These are phyloP conservation scores for Strigamia transsilvanica DNA, from an alignment of 2,888 invertebrate genomes.

Conservation along the genomic window DNA sequence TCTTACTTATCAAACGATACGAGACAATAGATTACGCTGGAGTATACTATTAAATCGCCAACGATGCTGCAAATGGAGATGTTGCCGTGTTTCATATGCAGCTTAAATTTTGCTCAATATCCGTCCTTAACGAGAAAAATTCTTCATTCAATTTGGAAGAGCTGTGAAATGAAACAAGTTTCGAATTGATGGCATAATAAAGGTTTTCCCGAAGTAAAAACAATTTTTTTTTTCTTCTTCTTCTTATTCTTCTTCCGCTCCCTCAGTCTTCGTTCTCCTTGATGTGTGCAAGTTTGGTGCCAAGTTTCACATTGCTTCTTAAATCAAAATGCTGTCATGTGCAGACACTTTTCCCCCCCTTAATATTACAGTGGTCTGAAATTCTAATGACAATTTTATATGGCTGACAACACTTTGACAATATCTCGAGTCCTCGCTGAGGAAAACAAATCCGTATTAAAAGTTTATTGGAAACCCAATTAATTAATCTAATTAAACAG, in stretches of 20 bases:
- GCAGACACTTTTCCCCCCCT: slow-evolving; percentile 18
- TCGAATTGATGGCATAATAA: not conserved
- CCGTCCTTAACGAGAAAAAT: not conserved
- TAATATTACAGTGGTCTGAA: slow-evolving; percentile 36
- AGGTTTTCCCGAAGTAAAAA: slow-evolving; percentile 2
- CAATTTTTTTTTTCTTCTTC: not conserved
- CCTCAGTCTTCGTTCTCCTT: not conserved
- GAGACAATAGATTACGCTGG: slow-evolving; percentile 35
- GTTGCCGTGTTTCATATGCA: slow-evolving; percentile 22
- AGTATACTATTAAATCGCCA: slow-evolving; percentile 38
- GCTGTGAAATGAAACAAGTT: slow-evolving; percentile 22
- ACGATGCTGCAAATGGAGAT: slow-evolving; percentile 23
- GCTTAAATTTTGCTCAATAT: slow-evolving; percentile 7
- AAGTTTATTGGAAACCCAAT: not conserved
- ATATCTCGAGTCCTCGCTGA: not conserved
- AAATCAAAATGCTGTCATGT: slow-evolving; percentile 47
- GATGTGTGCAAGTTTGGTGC: slow-evolving; percentile 49
- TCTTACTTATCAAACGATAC: slow-evolving; percentile 32
- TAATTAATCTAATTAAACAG: not conserved
- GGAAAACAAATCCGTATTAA: not conserved
- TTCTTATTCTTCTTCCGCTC: not conserved
- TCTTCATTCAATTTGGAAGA: slow-evolving; percentile 18
- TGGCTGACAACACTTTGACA: slow-evolving; percentile 41
- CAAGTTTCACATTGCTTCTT: slow-evolving; percentile 46
- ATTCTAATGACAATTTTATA: slow-evolving; percentile 49